A percentile compares a stretch with the other conserved stretches of the same genome.
Evolutionary conservation across 2,888 invertebrate genomes (phyloP).

Genomic region (Oscheius myriophilus): DNA sequence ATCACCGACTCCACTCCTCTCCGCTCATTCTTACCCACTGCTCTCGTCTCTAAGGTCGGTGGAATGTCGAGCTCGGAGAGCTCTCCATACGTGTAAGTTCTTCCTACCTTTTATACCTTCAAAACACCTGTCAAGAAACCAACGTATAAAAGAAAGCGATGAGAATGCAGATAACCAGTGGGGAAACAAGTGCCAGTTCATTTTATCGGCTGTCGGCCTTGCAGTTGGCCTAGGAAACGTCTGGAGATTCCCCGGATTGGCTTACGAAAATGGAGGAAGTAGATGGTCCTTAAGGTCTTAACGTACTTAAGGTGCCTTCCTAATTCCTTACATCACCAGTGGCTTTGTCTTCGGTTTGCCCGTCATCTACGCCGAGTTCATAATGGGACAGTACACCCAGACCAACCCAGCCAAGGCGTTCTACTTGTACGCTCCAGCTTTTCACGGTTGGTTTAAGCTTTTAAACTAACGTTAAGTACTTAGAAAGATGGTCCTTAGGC

Average conservation of each 20-base stretch:
- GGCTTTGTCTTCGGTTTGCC: conserved; percentile 70
- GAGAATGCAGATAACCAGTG: conserved; percentile 6
- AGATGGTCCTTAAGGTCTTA: too few species aligned
- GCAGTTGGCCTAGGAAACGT: conserved; percentile 66
- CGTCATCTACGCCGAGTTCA: conserved; percentile 69
- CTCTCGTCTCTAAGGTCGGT: too few species aligned
- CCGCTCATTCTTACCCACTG: too few species aligned
- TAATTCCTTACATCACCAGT: conserved; percentile 71
- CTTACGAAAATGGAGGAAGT: conserved; percentile 56
- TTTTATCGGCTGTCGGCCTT: conserved; percentile 61
- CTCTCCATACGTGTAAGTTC: too few species aligned
- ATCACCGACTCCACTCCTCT: too few species aligned
- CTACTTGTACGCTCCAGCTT: conserved; percentile 17
- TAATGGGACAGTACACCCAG: conserved; percentile 64
- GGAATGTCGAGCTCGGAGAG: too few species aligned
- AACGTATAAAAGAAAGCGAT: too few species aligned
- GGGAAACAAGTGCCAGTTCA: conserved; percentile 58
- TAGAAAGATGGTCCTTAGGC: too few species aligned
- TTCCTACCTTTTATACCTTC: too few species aligned
- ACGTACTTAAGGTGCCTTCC: conserved; percentile 67
- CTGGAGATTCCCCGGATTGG: conserved; percentile 53
- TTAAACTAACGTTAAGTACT: not conserved
- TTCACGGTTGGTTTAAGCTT: not conserved
- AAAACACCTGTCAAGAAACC: too few species aligned
- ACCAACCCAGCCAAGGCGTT: conserved; percentile 6